Percentiles rank a stretch among this genome's conserved stretches.
Conservation (phyloP, 2,888 invertebrate species). For the Schizotus pectinicornis region DNA sequence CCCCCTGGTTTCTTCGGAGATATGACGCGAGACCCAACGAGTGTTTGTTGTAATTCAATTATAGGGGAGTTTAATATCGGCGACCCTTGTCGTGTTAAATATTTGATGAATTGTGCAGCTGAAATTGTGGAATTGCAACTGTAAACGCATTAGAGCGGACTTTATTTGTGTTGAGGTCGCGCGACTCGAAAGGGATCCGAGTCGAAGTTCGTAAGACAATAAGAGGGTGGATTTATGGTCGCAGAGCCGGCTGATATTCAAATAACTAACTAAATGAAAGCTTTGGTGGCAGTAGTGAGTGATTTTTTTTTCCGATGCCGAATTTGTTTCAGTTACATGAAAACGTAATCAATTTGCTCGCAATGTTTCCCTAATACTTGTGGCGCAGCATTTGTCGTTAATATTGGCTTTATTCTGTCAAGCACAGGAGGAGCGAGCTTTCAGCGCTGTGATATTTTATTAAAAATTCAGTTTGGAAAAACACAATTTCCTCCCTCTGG, state of each 20-base stretch:
- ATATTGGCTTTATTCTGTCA: slow-evolving; percentile 30
- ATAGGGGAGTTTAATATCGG: too few species aligned
- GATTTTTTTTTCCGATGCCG: too few species aligned
- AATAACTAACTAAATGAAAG: slow-evolving; percentile 23
- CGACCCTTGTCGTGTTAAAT: too few species aligned
- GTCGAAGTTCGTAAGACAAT: slow-evolving; percentile 22
- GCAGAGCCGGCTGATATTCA: slow-evolving; percentile 27
- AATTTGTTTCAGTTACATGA: slow-evolving; percentile 1
- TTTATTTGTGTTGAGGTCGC: too few species aligned
- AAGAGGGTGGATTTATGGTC: slow-evolving; percentile 25
- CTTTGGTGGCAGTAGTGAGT: background rate
- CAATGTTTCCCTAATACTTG: slow-evolving; percentile 3
- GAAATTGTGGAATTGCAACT: too few species aligned
- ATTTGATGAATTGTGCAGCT: too few species aligned
- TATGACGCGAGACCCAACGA: too few species aligned
- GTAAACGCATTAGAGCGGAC: too few species aligned
- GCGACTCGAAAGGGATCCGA: slow-evolving; percentile 19
- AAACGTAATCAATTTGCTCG: slow-evolving; percentile 5
- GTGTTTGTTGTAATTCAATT: too few species aligned
- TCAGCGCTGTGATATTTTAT: slow-evolving; percentile 25
- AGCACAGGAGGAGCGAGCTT: slow-evolving; percentile 17
- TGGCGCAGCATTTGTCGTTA: slow-evolving; percentile 21
- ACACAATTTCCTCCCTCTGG: slow-evolving; percentile 17
- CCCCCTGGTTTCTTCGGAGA: too few species aligned
- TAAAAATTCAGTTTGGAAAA: slow-evolving; percentile 24